These are phyloP conservation scores for Protosalanx chinensis DNA, from an alignment of 2,797 vertebrate genomes.

Conservation along the genomic window DNA sequence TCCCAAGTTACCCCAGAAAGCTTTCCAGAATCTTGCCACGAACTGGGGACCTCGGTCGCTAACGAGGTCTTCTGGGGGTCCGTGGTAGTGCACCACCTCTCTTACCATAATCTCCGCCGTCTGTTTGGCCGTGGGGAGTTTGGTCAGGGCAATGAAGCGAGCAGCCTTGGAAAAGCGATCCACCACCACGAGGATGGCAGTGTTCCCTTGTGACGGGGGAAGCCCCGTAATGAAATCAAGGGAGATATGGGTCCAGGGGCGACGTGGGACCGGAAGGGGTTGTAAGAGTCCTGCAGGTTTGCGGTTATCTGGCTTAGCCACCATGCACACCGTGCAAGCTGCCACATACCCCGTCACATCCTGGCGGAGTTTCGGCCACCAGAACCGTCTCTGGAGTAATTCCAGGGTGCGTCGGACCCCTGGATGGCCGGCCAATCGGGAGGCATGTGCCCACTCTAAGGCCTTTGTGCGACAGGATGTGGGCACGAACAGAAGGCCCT, in stretches of 20 bases:
- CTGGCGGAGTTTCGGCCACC: neutral
- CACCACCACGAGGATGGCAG: neutral
- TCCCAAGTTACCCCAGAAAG: too few relatives aligned
- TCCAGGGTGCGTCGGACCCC: neutral
- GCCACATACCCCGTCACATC: neutral
- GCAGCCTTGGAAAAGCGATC: neutral
- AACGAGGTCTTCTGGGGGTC: neutral
- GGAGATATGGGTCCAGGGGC: too few relatives aligned
- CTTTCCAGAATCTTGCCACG: too few relatives aligned
- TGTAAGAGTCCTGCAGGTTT: neutral
- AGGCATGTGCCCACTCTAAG: neutral
- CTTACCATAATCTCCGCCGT: neutral
- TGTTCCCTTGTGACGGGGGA: neutral
- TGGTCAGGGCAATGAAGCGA: neutral
- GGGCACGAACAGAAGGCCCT: neutral
- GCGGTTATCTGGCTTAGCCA: neutral
- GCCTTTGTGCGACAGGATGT: neutral
- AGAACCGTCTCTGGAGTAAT: neutral
- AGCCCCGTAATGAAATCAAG: neutral
- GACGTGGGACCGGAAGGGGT: neutral
- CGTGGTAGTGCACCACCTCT: neutral
- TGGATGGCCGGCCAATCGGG: neutral
- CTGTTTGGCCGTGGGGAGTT: neutral
- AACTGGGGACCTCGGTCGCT: too few relatives aligned
- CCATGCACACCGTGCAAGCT: neutral